These are phyloP conservation scores for Molossus alvarezi DNA, from an alignment of 2,797 vertebrate genomes.

Conservation along the genomic window DNA sequence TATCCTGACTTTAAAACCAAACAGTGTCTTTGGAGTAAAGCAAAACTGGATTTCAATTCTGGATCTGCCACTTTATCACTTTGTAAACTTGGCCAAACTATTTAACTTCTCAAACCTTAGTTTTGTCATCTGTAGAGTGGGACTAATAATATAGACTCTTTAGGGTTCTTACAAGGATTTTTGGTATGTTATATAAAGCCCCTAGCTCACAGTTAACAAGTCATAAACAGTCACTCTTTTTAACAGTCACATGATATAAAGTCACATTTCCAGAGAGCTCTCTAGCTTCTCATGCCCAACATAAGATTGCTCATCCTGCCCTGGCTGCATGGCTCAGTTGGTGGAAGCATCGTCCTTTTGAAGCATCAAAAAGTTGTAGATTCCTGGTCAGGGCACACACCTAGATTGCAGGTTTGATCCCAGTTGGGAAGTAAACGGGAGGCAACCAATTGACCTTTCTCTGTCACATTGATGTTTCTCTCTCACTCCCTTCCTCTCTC, in stretches of 20 bases:
- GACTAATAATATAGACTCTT: neutral
- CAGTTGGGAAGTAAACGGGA: neutral
- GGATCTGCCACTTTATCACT: neutral
- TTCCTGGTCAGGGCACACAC: neutral
- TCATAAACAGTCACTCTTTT: neutral
- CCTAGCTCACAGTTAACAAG: neutral
- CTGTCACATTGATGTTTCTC: neutral
- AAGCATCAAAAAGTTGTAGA: neutral
- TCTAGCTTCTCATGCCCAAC: neutral
- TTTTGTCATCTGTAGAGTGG: neutral
- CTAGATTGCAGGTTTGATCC: neutral
- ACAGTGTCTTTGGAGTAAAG: neutral
- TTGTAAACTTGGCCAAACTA: neutral
- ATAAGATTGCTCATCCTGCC: neutral
- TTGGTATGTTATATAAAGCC: too few relatives aligned
- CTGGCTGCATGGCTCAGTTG: neutral
- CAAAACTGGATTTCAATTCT: neutral
- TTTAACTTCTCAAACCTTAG: neutral
- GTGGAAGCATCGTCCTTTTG: neutral
- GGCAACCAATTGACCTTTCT: neutral
- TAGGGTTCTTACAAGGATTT: rapidly evolving
- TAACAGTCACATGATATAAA: neutral
- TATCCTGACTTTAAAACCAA: neutral
- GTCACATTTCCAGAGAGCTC: neutral
- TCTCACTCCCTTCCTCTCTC: neutral